Base-by-base conservation (phyloP, 2,797 vertebrate genomes). In the Rhadinocentrus ornatus region DNA sequence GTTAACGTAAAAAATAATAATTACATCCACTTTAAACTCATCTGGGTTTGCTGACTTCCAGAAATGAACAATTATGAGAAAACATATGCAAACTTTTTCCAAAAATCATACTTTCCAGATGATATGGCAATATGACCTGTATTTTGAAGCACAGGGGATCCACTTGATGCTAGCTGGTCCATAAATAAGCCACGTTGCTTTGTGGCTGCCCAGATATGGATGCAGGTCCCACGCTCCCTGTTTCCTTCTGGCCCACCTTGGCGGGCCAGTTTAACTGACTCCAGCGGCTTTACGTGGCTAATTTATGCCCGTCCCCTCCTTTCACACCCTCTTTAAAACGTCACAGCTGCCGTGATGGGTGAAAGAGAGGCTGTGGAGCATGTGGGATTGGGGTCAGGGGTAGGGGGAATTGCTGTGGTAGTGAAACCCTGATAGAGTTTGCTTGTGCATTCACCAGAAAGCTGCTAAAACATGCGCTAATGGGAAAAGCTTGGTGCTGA, bases 401-500 rank as follows among this genome's bases (percentile, higher is more conserved):
- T 41, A 61, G 37, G 54, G 44, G 15, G 22, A 65, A 57, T 61
- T 60, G 71, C 55, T 61, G 68, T 31, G 9, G 66, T 39, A 73
- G 74, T 46, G 37, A 56, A 85, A 80, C 76, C 70, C 44, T 78
- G 78, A 72, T 75, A 71, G 75, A 76, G 78, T 83, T 61, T 46
- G 72, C 69, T 66, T 64, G 54, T 69, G 67, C 62, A 4, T 70
- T 88, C 81, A 70, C 57, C 71, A 81, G 79, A 84, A 84, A 87
- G 86, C 86, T 83, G 76, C 88, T 88, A 71, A 87, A 91, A 88
- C 82, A 82, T 69, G 77, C 80, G 72, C 83, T 82, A 80, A 90
- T 84, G 81, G 82, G 80, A 84, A 85, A 89, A 80, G 67, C 73
- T 72, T 8, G 3, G 62, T 32, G 62, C 79, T 26, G 61, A 69